Base-by-base conservation (phyloP, 1,140 invertebrate genomes). In the Trinorchestia longiramus region DNA sequence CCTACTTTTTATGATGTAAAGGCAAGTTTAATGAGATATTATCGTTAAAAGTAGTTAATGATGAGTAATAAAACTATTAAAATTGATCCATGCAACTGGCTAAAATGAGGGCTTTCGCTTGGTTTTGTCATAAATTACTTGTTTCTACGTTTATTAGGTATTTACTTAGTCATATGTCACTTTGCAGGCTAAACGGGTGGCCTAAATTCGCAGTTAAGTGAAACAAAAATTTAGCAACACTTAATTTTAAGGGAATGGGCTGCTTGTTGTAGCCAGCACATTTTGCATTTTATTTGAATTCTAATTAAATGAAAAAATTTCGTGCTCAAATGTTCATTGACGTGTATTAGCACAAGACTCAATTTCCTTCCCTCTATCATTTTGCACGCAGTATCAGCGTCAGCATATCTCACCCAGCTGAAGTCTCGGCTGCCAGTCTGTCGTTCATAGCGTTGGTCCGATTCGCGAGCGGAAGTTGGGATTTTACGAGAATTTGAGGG, bases 401-500 rank as follows among this genome's bases (percentile, higher is more conserved):
- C 11, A 28, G 28, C 28, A 28, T 28, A 1, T 77, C 62, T 77
- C 36, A 11, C 62, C 36, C 28, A 3, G 88, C 88, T 90, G 11
- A 43, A 90, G 88, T 43, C 43, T 40, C 41, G 88, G 41, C 88
- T 11, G 88, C 41, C 87, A 87, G 88, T 42, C 43, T 90, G 88
- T 90, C 88, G 88, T 90, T 90, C 88, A 90, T 90, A 90, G 42
- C 88, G 88, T 42, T 8, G 11, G 41, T 90, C 41, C 41, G 88
- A 90, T 90, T 90, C 88, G 88, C 88, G n/a, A 42, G 88, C 88
- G 88, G 88, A 90, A 90, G 88, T 90, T 90, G 43, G 88, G 88
- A 90, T 90, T 90, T 90, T 90, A 90, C 41, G 88, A 90, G 88
- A 90, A 90, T 90, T 90, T 90, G 88, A 90, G 88, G 88, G 88